Percentiles rank a stretch among this genome's conserved stretches.
Conservation (phyloP, 92 coral and sea anemone species). For the Plumapathes pennacea region DNA sequence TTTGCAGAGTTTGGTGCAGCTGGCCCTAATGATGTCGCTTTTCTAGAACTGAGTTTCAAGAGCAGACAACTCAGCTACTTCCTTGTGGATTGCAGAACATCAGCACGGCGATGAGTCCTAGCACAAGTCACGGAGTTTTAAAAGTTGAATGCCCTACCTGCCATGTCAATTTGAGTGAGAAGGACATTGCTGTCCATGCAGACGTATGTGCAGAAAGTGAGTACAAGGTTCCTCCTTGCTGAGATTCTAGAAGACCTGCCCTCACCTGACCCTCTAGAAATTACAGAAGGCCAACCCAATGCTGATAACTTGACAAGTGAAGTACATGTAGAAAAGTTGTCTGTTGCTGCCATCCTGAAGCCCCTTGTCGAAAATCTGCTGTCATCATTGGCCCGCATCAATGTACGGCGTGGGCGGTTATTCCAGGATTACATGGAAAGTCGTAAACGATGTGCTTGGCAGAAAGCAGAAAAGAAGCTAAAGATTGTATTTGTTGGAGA, state of each 20-base stretch:
- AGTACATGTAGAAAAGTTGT: no score
- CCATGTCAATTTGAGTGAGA: conserved; percentile 10
- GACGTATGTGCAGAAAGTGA: conserved; percentile 37
- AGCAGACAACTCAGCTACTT: no score
- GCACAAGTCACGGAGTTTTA: no score
- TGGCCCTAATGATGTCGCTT: no score
- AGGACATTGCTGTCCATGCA: conserved; percentile 28
- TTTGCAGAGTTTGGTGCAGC: no score
- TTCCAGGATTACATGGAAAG: conserved; percentile 44
- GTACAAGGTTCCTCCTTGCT: not conserved
- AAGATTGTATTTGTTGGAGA: conserved; percentile 48
- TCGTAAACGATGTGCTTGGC: conserved; percentile 35
- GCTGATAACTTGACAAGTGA: no score
- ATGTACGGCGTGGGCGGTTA: conserved; percentile 31
- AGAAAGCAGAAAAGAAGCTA: conserved; percentile 26
- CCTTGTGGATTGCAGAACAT: no score
- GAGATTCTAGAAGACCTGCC: no score
- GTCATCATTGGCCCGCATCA: conserved; percentile 28
- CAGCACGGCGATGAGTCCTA: no score
- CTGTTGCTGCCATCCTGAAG: conserved; percentile 16
- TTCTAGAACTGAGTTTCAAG: no score
- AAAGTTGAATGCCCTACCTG: conserved; percentile 33
- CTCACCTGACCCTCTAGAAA: no score
- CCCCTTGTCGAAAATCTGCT: conserved; percentile 30
- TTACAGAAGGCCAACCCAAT: no score